Conservation (phyloP, 2,888 invertebrate genomes). For the Erebia epiphron region DNA sequence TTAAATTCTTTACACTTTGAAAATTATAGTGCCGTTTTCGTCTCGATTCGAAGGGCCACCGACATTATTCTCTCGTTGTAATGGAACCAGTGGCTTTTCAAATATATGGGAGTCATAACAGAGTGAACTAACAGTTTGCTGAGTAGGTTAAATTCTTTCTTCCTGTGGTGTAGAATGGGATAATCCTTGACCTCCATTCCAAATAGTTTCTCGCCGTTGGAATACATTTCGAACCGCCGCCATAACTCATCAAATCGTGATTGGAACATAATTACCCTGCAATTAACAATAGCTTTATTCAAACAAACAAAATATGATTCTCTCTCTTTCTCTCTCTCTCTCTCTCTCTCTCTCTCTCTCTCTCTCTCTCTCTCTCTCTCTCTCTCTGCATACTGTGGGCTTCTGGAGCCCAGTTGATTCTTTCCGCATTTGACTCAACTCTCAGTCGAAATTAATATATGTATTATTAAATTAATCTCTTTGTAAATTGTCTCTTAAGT, state of each 20-base stretch:
- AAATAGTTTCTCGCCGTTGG: conserved; percentile 92
- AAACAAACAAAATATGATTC: not conserved
- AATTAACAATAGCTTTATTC: conserved; percentile 21
- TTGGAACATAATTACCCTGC: conserved; percentile 88
- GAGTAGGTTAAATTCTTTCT: conserved; percentile 92
- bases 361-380: no score
- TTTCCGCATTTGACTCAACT: no score
- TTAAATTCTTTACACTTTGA: no score
- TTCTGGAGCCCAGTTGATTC: no score
- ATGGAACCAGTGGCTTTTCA: not conserved
- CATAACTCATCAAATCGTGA: conserved; percentile 92
- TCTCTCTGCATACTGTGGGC: no score
- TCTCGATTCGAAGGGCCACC: no score
- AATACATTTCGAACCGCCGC: conserved; percentile 91
- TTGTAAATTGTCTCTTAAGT: no score
- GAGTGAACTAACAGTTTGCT: conserved; percentile 87
- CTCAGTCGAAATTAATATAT: no score
- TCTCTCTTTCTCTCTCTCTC: no score
- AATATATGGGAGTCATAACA: not conserved
- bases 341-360: no score
- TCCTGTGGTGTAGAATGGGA: conserved; percentile 89
- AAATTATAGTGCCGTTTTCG: no score
- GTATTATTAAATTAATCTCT: no score
- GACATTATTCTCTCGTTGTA: not conserved
- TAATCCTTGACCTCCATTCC: conserved; percentile 93